A percentile compares a stretch with the other conserved stretches of the same genome.
Conservation (phyloP, 2,113 vertebrate species). For the Recurvirostra avosetta region DNA sequence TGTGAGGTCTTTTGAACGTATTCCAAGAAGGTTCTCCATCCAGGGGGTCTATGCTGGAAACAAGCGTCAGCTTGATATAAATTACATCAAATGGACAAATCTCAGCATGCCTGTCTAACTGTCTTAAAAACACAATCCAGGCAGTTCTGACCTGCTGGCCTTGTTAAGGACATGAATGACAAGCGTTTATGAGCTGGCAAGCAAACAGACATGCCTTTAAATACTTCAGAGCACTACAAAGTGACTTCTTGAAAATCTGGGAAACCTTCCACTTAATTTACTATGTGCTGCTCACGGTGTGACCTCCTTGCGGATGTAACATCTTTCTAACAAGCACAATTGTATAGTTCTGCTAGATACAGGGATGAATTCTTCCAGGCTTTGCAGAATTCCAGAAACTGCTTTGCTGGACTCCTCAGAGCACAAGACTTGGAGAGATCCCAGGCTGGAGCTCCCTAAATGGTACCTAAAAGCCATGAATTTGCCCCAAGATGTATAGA, state of each 20-base stretch:
- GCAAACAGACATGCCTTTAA: conserved; percentile 59
- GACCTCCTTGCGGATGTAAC: conserved; percentile 23
- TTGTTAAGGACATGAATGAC: conserved; percentile 48
- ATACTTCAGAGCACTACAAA: conserved; percentile 57
- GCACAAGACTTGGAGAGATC: background rate
- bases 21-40: conserved; percentile 30
- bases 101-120: conserved; percentile 55
- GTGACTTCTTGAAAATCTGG: conserved; percentile 16
- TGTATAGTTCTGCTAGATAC: background rate
- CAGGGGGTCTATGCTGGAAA: conserved; percentile 40
- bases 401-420: background rate
- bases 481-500: background rate
- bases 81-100: conserved; percentile 54
- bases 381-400: background rate
- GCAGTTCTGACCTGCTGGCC: conserved; percentile 41
- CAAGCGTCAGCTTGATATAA: conserved; percentile 49
- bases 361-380: background rate
- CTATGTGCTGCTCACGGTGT: background rate
- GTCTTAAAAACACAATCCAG: conserved; percentile 24
- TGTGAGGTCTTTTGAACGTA: conserved; percentile 17
- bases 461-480: background rate
- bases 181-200: conserved; percentile 55
- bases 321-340: conserved; percentile 14
- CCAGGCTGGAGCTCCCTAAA: background rate
- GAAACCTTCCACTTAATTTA: conserved; percentile 45